These are phyloP conservation scores for Platerodrilus igneus DNA, from an alignment of 2,888 invertebrate species.

Conservation along the genomic window DNA sequence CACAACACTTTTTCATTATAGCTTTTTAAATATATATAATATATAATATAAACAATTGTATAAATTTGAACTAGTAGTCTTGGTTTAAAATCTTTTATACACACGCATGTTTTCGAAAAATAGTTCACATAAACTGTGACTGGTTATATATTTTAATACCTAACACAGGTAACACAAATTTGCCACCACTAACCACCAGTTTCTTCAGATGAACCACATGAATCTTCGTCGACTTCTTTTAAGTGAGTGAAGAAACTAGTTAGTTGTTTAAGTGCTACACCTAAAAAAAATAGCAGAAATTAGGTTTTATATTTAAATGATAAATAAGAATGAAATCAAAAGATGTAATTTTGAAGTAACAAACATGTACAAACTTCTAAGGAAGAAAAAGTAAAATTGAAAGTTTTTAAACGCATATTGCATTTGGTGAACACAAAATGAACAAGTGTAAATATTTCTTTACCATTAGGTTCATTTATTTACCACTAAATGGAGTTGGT, in stretches of 20 bases:
- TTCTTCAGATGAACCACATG: constrained; percentile 39
- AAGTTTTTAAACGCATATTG: too few species aligned
- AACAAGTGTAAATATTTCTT: too few species aligned
- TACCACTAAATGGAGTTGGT: too few species aligned
- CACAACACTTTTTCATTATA: constrained; percentile 38
- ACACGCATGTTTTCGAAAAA: too few species aligned
- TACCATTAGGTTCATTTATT: too few species aligned
- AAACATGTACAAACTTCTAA: not conserved
- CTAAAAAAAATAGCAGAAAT: constrained; percentile 48
- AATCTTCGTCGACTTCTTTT: constrained; percentile 61
- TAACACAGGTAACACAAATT: too few species aligned
- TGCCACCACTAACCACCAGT: constrained; percentile 35
- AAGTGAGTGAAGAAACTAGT: constrained; percentile 69
- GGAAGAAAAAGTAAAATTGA: too few species aligned
- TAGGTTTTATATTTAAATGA: too few species aligned
- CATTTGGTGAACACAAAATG: too few species aligned
- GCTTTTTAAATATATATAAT: constrained; percentile 41
- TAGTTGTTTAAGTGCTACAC: constrained; percentile 68
- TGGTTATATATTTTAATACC: too few species aligned
- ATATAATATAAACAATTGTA: constrained; percentile 48
- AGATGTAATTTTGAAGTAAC: not conserved
- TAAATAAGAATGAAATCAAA: not conserved
- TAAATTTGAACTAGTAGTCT: constrained; percentile 45
- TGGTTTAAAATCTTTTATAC: too few species aligned
- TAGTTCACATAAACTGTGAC: too few species aligned